Evolutionary conservation across 2,797 vertebrate genomes (phyloP).

Genomic region (Philypnodon macrostomus): DNA sequence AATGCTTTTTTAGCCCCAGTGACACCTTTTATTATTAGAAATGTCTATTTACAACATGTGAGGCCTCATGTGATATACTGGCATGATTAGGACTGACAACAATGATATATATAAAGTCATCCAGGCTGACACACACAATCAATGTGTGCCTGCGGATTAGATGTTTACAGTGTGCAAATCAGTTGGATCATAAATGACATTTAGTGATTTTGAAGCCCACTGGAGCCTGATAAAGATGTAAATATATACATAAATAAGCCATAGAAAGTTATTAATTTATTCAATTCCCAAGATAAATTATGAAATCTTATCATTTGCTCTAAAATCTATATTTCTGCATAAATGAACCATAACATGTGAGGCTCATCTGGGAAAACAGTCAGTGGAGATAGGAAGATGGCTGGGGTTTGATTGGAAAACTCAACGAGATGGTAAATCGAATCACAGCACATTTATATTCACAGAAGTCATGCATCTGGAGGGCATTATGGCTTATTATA

Average conservation of each 20-base stretch:
- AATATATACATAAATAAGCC: conserved; percentile 3
- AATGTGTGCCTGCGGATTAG: background rate
- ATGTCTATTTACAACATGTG: too few species aligned
- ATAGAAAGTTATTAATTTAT: background rate
- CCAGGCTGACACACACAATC: too few species aligned
- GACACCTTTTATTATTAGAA: too few species aligned
- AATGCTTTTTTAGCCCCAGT: too few species aligned
- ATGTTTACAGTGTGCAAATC: background rate
- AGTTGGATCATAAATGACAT: background rate
- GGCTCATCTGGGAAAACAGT: conserved; percentile 7
- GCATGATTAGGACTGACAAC: too few species aligned
- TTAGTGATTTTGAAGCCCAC: background rate
- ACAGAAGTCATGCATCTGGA: background rate
- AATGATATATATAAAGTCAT: too few species aligned
- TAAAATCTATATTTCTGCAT: conserved; percentile 6
- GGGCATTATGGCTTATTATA: background rate
- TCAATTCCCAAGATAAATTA: conserved; percentile 5
- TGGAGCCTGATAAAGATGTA: background rate
- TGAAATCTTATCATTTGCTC: background rate
- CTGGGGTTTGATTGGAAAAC: conserved; percentile 23
- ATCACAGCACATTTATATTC: conserved; percentile 9
- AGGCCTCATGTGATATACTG: too few species aligned
- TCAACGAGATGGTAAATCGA: conserved; percentile 8
- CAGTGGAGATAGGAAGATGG: background rate
- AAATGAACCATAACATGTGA: conserved; percentile 21